These are phyloP conservation scores for Xylophagus ater DNA, from an alignment of 2,888 invertebrate species.

Conservation along the genomic window DNA sequence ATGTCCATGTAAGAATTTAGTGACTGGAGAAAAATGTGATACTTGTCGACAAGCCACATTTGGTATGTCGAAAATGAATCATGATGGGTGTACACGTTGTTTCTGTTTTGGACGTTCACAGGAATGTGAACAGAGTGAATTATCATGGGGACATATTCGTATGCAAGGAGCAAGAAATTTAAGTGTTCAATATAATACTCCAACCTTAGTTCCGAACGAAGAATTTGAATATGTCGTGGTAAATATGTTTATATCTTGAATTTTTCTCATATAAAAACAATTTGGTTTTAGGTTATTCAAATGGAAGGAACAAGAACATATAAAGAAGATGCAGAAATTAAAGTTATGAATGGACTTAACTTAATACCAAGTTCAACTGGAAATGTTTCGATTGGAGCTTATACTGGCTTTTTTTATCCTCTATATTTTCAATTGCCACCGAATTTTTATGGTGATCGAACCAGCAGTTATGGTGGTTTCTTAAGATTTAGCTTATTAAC, in stretches of 20 bases:
- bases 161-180: conserved; percentile 46
- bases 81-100: conserved; percentile 85
- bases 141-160: conserved; percentile 72
- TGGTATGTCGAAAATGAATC: conserved; percentile 64
- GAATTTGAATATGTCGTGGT: conserved; percentile 38
- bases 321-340: conserved; percentile 40
- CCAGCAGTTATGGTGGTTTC: conserved; percentile 83
- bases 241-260: not conserved
- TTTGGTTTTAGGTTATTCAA: conserved; percentile 26
- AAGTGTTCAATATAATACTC: conserved; percentile 32
- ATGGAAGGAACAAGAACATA: conserved; percentile 32
- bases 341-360: conserved; percentile 47
- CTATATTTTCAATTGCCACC: conserved; percentile 51
- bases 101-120: conserved; percentile 88
- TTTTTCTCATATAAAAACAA: not conserved
- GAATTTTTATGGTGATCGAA: conserved; percentile 74
- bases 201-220: conserved; percentile 26
- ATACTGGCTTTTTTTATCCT: conserved; percentile 32
- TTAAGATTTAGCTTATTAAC: conserved; percentile 66
- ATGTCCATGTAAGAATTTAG: conserved; percentile 87
- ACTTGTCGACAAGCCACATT: conserved; percentile 77
- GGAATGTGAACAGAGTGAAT: conserved; percentile 67
- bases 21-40: conserved; percentile 73
- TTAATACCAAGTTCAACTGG: conserved; percentile 49
- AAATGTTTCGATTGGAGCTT: conserved; percentile 38